Conservation (phyloP, 2,113 vertebrate genomes). For the Chamaea fasciata region DNA sequence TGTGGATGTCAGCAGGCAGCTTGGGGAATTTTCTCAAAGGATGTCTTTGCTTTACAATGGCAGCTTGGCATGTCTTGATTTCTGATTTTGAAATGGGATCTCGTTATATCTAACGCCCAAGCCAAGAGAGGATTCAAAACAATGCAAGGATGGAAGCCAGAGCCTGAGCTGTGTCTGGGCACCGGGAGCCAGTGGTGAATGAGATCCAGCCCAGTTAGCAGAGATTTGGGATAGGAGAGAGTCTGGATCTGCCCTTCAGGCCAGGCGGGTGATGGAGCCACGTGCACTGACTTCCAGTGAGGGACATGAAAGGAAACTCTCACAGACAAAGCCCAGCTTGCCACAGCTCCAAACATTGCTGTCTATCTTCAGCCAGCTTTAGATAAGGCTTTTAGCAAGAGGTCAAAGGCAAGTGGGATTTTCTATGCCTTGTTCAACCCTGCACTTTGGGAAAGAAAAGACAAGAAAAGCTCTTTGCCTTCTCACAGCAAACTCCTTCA, state of each 20-base stretch:
- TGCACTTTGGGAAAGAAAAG: neutral
- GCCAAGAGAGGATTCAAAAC: neutral
- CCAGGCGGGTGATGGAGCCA: neutral
- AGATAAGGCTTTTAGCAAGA: neutral
- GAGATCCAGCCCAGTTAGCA: neutral
- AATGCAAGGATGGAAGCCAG: neutral
- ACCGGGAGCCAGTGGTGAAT: neutral
- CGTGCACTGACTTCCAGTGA: neutral
- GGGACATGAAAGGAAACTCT: neutral
- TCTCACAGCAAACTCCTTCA: neutral
- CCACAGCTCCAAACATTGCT: neutral
- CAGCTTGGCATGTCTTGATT: neutral
- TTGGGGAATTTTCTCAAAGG: neutral
- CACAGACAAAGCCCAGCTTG: neutral
- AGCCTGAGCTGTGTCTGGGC: neutral
- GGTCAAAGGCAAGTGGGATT: slow-evolving; percentile 35
- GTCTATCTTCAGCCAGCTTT: neutral
- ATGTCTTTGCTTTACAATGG: neutral
- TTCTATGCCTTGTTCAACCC: neutral
- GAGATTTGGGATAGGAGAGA: neutral
- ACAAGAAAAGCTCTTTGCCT: neutral
- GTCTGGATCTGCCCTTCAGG: neutral
- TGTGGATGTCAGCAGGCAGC: neutral
- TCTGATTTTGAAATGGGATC: neutral
- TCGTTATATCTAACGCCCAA: neutral